Base-by-base conservation (phyloP, 1,140 invertebrate species). In the Heliconius hermathena region DNA sequence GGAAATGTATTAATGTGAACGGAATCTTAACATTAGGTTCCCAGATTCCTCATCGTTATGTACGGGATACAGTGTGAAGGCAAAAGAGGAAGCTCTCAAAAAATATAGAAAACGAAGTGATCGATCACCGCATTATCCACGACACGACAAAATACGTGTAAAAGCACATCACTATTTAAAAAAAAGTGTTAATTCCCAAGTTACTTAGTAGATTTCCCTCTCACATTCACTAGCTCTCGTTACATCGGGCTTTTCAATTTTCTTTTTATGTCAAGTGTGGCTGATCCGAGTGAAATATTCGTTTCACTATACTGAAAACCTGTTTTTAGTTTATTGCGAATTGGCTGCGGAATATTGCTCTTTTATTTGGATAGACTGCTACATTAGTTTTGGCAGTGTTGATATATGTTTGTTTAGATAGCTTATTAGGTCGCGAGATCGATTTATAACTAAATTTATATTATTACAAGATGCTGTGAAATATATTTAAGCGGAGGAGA, bases 261-360 rank as follows among this genome's bases (percentile, higher is more conserved):
- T 66, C 76, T 77, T 77, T 77, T 77, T 71, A 72, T 75, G 74
- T 75, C 76, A 77, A 77, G 66, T 77, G 74, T 33, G 49, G 49
- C 52, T 74, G 60, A 66, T 66, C 60, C 60, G 60, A 66, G 9
- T 66, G 60, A 26, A 66, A 66, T 29, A 66, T 3, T 29, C 60
- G 60, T 66, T 26, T 66, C n/a, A 66, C 60, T 66, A 29, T n/a
- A 29, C 22, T 29, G 60, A 18, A 66, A 26, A 29, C 3, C 60
- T 29, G 22, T 66, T 66, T 66, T 60, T 52, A 52, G 57, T 60
- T 60, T 60, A 60, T 60, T 60, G 57, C n/a, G 57, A 60, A 60
- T 60, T 60, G 57, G 22, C 22, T 22, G 41, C 13, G 4, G 22
- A 60, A 26, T 60, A 60, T 22, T 11, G 57, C 57, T 20, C 20